These are phyloP conservation scores for Myathropa florea DNA, from an alignment of 2,888 invertebrate genomes.

Conservation along the genomic window DNA sequence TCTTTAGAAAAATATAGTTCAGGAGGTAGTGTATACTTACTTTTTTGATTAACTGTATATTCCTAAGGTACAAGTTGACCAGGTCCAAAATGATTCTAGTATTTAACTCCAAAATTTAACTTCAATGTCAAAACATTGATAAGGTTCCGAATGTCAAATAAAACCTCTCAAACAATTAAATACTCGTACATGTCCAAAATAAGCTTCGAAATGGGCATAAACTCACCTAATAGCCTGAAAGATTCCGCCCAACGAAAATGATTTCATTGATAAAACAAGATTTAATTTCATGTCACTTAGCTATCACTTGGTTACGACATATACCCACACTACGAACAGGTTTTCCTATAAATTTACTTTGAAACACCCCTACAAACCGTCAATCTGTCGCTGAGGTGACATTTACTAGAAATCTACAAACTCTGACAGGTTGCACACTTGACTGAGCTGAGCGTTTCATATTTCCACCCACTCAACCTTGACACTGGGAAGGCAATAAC, in stretches of 20 bases:
- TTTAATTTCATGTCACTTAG: neutral
- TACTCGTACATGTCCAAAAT: neutral
- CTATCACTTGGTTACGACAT: neutral
- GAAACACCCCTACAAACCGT: neutral
- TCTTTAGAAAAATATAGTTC: no score
- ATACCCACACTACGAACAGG: neutral
- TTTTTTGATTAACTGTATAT: no score
- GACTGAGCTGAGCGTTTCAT: neutral
- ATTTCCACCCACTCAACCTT: neutral
- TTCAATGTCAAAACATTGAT: neutral
- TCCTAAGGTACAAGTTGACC: no score
- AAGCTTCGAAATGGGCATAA: neutral
- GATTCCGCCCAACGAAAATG: neutral
- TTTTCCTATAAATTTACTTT: neutral
- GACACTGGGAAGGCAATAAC: neutral
- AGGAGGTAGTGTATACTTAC: no score
- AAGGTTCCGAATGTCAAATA: neutral
- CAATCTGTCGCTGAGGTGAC: neutral
- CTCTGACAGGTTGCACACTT: neutral
- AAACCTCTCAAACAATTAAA: neutral
- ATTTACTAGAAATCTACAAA: neutral
- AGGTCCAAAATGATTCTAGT: no score
- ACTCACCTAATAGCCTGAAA: neutral
- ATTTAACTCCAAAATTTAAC: no score
- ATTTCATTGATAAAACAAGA: neutral